These are phyloP conservation scores for Lateolabrax maculatus DNA, from an alignment of 2,797 vertebrate species.

Conservation along the genomic window DNA sequence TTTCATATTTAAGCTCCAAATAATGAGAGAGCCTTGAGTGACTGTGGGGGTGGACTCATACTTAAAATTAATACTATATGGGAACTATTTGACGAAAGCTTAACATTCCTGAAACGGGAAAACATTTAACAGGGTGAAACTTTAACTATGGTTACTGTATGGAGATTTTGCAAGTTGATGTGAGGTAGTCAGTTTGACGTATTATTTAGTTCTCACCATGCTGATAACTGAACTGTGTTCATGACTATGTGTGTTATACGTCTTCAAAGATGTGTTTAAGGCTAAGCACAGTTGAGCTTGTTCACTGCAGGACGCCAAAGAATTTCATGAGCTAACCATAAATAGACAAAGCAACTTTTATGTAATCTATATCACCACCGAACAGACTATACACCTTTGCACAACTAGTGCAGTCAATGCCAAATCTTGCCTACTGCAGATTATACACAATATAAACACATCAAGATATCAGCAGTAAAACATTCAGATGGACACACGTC, in stretches of 20 bases:
- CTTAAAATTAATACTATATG: conserved; percentile 33
- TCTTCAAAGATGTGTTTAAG: conserved; percentile 44
- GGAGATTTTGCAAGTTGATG: conserved; percentile 55
- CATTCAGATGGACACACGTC: conserved; percentile 44
- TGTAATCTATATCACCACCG: conserved; percentile 3
- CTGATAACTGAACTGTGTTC: conserved; percentile 52
- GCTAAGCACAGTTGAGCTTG: conserved; percentile 36
- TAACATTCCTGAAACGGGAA: conserved; percentile 67
- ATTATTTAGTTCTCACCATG: conserved; percentile 60
- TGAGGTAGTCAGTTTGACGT: conserved; percentile 71
- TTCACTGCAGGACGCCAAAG: conserved; percentile 26
- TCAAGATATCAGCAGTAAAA: conserved; percentile 41
- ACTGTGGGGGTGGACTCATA: conserved; percentile 12
- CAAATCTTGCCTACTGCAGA: not conserved
- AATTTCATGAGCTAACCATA: conserved; percentile 30
- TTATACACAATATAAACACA: not conserved
- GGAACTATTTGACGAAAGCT: conserved; percentile 38
- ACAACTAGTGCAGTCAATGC: not conserved
- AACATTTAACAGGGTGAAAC: conserved; percentile 41
- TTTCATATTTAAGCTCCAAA: conserved; percentile 65
- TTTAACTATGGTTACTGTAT: conserved; percentile 9
- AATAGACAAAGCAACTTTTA: conserved; percentile 41
- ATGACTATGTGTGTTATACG: conserved; percentile 29
- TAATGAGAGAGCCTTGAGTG: conserved; percentile 60
- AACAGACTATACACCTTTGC: not conserved